Conservation (phyloP, 37 sponge, comb jelly and placozoan species). For the Amphimedon queenslandica region DNA sequence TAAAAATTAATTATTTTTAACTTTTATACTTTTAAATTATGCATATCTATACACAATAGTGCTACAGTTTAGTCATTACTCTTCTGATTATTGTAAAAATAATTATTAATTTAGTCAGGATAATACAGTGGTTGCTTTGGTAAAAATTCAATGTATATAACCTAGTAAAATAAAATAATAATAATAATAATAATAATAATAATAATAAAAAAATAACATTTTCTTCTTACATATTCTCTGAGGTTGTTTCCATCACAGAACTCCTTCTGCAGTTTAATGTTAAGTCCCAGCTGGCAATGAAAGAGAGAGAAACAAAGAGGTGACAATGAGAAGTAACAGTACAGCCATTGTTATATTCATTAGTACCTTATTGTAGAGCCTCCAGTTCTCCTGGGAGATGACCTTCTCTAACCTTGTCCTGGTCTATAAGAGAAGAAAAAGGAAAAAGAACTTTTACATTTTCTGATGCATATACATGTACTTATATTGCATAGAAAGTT, state of each 20-base stretch:
- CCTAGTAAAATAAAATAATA: constrained; percentile 29
- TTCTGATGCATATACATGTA: no score
- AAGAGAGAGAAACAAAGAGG: background rate
- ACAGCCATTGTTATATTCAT: no score
- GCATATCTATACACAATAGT: no score
- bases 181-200: background rate
- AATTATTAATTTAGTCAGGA: constrained; percentile 79
- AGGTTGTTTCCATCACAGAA: constrained; percentile 51
- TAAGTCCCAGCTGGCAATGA: constrained; percentile 63
- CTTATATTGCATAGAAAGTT: no score
- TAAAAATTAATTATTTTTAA: no score
- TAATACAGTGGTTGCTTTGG: constrained; percentile 48
- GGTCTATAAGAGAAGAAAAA: constrained; percentile 43
- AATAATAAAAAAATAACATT: no score
- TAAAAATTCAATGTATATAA: constrained; percentile 67
- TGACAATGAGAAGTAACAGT: background rate
- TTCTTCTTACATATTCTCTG: constrained; percentile 69
- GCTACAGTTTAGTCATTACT: no score
- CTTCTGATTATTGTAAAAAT: no score
- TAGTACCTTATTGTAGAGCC: constrained; percentile 77
- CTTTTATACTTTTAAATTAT: no score
- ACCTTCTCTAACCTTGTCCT: constrained; percentile 61
- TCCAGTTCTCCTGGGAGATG: constrained; percentile 61
- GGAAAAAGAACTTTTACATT: no score
- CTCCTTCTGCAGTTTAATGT: constrained; percentile 61